These are phyloP conservation scores for Centropristis striata DNA, from an alignment of 2,113 vertebrate species.

Conservation along the genomic window DNA sequence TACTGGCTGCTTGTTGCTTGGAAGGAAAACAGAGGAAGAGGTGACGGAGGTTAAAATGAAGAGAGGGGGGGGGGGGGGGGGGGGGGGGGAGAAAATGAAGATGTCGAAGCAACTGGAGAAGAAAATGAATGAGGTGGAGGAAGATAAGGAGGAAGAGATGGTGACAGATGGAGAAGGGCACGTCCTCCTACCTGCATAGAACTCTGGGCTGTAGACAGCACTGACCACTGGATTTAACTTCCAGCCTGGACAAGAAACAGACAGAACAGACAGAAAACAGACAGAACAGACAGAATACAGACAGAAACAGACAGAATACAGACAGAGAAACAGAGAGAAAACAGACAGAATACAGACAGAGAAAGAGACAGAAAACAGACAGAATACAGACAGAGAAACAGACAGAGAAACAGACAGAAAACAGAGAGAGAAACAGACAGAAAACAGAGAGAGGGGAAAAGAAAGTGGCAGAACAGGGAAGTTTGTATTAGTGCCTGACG, in stretches of 20 bases:
- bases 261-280: conserved; percentile 17
- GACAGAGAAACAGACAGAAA: too few species aligned
- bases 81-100: conserved; percentile 28
- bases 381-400: too few species aligned
- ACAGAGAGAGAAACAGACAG: conserved; percentile 18
- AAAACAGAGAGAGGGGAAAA: too few species aligned
- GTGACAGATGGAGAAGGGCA: conserved; percentile 47
- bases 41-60: conserved; percentile 26
- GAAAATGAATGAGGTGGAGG: conserved; percentile 36
- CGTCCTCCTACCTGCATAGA: conserved; percentile 95
- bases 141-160: conserved; percentile 38
- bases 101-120: conserved; percentile 23
- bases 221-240: conserved; percentile 99
- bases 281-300: too few species aligned
- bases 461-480: not conserved
- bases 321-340: too few species aligned
- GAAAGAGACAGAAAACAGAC: conserved; percentile 3
- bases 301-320: too few species aligned
- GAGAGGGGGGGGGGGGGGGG: too few species aligned
- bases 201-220: conserved; percentile 98
- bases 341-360: too few species aligned
- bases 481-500: not conserved
- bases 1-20: conserved; percentile 31
- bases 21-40: conserved; percentile 18
- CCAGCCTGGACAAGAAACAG: conserved; percentile 97